These are phyloP conservation scores for Cottus gobio DNA, from an alignment of 2,113 vertebrate species.

Conservation along the genomic window DNA sequence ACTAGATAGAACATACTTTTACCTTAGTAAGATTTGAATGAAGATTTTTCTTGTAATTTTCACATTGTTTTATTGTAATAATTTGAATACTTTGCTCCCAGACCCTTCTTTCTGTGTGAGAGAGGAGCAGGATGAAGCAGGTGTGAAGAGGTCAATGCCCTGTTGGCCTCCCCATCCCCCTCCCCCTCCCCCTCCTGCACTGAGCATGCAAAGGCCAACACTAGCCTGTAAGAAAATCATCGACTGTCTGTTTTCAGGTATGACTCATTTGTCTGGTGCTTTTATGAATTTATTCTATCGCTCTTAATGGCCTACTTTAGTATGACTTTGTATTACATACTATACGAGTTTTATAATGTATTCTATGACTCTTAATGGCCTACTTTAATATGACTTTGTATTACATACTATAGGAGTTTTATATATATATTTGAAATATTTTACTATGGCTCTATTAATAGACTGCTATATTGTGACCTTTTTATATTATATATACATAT, in stretches of 20 bases:
- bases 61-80: not conserved
- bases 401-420: no score
- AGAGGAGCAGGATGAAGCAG: constrained; percentile 11
- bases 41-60: not conserved
- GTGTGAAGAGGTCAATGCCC: constrained; percentile 2
- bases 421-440: not conserved
- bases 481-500: no score
- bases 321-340: no score
- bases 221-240: constrained; percentile 20
- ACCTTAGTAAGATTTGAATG: not conserved
- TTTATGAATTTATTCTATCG: no score
- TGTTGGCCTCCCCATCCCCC: constrained; percentile 36
- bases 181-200: constrained; percentile 22
- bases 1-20: not conserved
- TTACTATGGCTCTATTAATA: not conserved
- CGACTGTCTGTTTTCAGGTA: not conserved
- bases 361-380: no score
- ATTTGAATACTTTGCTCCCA: constrained; percentile 8
- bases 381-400: no score
- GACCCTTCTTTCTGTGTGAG: constrained; percentile 17
- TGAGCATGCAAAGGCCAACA: not conserved
- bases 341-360: not conserved
- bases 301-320: no score
- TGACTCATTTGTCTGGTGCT: not conserved
- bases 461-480: no score